phyloP scores from a whole-genome alignment of 2,888 invertebrate genomes.

The Oscheius sp. region DNA sequence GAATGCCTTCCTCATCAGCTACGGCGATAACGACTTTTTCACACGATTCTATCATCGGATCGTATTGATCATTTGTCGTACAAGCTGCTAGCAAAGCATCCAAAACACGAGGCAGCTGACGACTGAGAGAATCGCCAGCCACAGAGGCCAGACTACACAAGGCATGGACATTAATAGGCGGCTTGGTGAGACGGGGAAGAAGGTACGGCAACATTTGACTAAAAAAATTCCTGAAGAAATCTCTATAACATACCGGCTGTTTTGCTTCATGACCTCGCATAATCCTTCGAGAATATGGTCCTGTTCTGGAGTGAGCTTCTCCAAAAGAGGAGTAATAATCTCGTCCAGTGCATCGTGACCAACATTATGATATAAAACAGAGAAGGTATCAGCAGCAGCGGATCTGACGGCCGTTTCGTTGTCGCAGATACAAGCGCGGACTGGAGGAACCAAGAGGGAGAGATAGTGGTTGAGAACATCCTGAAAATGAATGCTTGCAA shows the following conservation, averaged over 20 bases:
- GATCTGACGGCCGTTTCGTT: constrained; percentile 77
- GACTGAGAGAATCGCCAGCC: constrained; percentile 87
- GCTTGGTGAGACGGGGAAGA: constrained; percentile 85
- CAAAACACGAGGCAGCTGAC: constrained; percentile 88
- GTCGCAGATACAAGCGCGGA: constrained; percentile 90
- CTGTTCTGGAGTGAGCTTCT: constrained; percentile 80
- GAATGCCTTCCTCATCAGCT: constrained; percentile 82
- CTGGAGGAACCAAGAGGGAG: constrained; percentile 79
- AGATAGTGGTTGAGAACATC: constrained; percentile 57
- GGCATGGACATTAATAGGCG: constrained; percentile 86
- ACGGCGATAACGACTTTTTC: constrained; percentile 85
- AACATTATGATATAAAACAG: constrained; percentile 88
- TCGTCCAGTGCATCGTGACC: constrained; percentile 91
- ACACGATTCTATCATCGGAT: constrained; percentile 59
- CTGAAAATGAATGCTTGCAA: constrained; percentile 30
- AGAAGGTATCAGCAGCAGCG: constrained; percentile 96
- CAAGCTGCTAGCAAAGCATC: constrained; percentile 81
- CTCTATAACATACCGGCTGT: constrained; percentile 75
- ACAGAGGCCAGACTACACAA: constrained; percentile 91
- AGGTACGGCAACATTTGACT: constrained; percentile 90
- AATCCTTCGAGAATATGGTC: constrained; percentile 94
- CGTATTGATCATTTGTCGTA: constrained; percentile 50
- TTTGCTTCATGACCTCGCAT: constrained; percentile 94
- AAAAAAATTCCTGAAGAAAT: constrained; percentile 10
- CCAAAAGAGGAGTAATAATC: constrained; percentile 89